phyloP scores from a whole-genome alignment of 2,888 invertebrate species.

The Nebria salina region DNA sequence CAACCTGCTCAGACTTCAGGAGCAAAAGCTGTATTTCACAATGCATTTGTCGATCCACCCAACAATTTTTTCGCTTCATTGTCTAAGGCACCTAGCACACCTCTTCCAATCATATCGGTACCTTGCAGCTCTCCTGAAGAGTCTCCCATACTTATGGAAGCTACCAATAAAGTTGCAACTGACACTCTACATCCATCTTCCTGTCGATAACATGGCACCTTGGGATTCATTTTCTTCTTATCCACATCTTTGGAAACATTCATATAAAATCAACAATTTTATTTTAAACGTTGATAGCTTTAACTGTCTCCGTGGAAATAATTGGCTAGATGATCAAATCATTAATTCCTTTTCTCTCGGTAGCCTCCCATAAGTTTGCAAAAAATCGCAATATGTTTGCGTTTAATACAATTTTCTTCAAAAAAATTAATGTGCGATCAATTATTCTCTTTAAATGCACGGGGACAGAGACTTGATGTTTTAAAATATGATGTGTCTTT shows the following conservation, averaged over 20 bases:
- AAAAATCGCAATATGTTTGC: not conserved
- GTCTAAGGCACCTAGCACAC: too few relatives aligned
- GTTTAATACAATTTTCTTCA: not conserved
- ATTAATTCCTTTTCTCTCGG: constrained; percentile 9
- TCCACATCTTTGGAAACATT: not conserved
- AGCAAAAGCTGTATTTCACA: too few relatives aligned
- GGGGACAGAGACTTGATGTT: constrained; percentile 6
- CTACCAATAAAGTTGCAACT: too few relatives aligned
- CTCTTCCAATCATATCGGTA: too few relatives aligned
- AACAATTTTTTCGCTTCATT: too few relatives aligned
- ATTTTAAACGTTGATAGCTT: not conserved
- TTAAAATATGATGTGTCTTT: constrained; percentile 11
- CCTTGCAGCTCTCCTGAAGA: too few relatives aligned
- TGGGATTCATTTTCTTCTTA: not conserved
- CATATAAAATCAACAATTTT: constrained; percentile 14
- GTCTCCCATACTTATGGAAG: too few relatives aligned
- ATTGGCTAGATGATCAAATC: constrained; percentile 14
- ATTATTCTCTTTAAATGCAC: not conserved
- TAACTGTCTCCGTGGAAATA: not conserved
- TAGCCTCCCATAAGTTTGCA: not conserved
- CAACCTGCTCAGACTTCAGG: too few relatives aligned
- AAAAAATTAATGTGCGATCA: constrained; percentile 11
- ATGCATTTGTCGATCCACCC: too few relatives aligned
- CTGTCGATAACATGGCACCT: not conserved
- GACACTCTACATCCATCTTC: too few relatives aligned